These are phyloP conservation scores for Rhinopomastus cyanomelas DNA, from an alignment of 2,113 vertebrate genomes.

Conservation along the genomic window DNA sequence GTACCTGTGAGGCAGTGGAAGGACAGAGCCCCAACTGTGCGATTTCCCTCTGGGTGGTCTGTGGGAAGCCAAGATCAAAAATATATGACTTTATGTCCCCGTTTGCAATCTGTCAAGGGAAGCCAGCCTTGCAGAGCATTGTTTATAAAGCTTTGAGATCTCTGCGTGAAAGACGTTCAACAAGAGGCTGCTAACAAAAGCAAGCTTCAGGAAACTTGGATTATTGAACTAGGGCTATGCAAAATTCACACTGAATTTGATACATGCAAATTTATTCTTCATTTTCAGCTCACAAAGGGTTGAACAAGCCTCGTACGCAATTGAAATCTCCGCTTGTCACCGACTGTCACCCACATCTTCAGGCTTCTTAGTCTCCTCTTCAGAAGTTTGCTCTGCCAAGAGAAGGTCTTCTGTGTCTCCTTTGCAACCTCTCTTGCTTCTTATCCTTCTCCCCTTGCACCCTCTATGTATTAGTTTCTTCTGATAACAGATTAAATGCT, in stretches of 20 bases:
- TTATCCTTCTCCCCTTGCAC: neutral
- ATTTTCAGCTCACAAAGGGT: neutral
- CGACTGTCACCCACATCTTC: neutral
- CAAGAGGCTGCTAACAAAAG: neutral
- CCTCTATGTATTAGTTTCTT: neutral
- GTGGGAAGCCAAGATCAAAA: neutral
- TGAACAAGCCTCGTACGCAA: neutral
- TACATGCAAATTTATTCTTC: neutral
- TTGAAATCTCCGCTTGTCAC: neutral
- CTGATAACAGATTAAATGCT: neutral
- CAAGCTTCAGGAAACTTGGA: neutral
- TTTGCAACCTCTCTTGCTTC: neutral
- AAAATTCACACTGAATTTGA: conserved; percentile 35
- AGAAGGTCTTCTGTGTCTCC: neutral
- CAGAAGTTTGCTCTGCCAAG: neutral
- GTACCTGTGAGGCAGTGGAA: neutral
- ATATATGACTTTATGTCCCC: neutral
- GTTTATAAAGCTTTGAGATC: neutral
- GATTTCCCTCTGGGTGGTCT: neutral
- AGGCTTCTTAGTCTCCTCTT: neutral
- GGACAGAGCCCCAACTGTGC: neutral
- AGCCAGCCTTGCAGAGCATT: neutral
- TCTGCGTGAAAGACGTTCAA: neutral
- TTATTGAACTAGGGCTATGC: neutral
- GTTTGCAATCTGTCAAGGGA: neutral